Evolutionary conservation across 2,113 vertebrate species (phyloP), one percentile per base, ranked within the genome.

Genomic region (Irena cyanogastra): DNA sequence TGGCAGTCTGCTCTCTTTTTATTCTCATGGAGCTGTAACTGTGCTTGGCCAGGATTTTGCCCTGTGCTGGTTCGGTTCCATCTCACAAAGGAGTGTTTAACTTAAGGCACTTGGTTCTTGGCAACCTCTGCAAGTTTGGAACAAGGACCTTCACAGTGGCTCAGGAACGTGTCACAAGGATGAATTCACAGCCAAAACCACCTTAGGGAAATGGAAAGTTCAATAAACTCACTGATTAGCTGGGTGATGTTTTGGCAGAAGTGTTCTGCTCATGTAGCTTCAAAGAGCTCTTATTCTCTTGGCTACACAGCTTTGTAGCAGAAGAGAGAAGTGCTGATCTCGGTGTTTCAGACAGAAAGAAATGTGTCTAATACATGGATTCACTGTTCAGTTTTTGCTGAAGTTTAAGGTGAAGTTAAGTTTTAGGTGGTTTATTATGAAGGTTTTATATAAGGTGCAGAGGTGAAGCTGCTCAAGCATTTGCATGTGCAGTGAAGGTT

Each of bases 101-200:
- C 54, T 84, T 79, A 27, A 82, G 50, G 57, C 89, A 37, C 30
- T 69, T 71, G 44, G n/a, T 42, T 90, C 72, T 63, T 96, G 77
- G 95, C 95, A 94, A 0, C 39, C 33, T 16, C 61, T 70, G 88
- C n/a, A 27, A 39, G 24, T 66, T 59, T 60, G 59, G 53, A 93
- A 85, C 23, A 35, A 69, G 59, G 45, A 65, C 44, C 45, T 79
- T 89, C 50, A 9, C 50, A n/a, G 70, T 47, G 65, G 80, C 70
- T 93, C 30, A 47, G 57, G 76, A 87, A 56, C 2, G 0, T 60
- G 60, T 81, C 83, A 68, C 49, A 61, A 72, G 77, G 45, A 27
- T 85, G 81, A 79, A 87, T 87, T 95, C 63, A 53, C 88, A 90
- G 91, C 88, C 87, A 94, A 96, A 96, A 80, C 82, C 85, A 78